A percentile compares a stretch with the other conserved stretches of the same genome.
Conservation (phyloP, 35 echinoderm and acorn worm genomes). For the Stichopus chloronotus region DNA sequence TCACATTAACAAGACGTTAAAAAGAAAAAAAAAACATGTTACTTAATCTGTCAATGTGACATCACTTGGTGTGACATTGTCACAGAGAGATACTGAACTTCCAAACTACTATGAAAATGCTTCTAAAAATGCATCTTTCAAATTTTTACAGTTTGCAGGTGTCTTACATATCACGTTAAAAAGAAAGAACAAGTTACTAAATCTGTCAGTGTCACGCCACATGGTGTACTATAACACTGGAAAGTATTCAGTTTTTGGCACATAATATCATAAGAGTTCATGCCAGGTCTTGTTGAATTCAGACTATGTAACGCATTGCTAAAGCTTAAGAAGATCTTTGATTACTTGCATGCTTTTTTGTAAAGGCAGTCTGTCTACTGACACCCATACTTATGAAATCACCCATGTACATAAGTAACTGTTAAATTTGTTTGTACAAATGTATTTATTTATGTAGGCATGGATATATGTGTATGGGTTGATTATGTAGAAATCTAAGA, state of each 20-base stretch:
- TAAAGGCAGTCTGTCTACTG: neutral
- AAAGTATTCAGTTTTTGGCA: neutral
- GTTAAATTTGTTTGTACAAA: neutral
- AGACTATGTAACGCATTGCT: too few species aligned
- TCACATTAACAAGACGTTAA: neutral
- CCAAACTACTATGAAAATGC: neutral
- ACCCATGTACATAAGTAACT: neutral
- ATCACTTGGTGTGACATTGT: neutral
- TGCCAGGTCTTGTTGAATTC: too few species aligned
- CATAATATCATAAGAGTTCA: too few species aligned
- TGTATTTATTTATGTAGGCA: conserved; percentile 2
- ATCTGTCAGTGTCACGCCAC: too few species aligned
- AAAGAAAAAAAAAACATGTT: too few species aligned
- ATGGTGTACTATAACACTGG: conserved; percentile 1
- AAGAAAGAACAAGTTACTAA: too few species aligned
- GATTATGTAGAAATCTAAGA: neutral
- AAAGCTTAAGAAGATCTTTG: conserved; percentile 1
- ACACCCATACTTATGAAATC: too few species aligned
- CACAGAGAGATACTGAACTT: neutral
- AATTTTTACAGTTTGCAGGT: neutral
- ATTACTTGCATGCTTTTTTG: neutral
- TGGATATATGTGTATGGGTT: neutral
- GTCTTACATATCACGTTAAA: conserved; percentile 2
- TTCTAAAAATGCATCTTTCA: neutral
- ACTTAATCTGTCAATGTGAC: too few species aligned